These are phyloP conservation scores for Dynastes grantii DNA, from an alignment of 2,888 invertebrate species.

Conservation along the genomic window DNA sequence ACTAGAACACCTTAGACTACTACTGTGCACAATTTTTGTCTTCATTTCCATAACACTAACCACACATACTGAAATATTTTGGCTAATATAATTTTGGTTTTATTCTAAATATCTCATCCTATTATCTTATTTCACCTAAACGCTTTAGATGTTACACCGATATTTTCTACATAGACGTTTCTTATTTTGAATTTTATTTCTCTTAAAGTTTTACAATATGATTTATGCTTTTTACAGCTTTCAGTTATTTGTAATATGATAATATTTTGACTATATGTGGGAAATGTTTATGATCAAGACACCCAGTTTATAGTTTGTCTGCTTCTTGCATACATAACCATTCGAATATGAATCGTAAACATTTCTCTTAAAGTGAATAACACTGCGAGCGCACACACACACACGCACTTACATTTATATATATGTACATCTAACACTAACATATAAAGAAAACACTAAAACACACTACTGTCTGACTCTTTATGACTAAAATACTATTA, in stretches of 20 bases:
- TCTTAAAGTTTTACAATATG: conserved; percentile 5
- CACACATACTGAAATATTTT: conserved; percentile 44
- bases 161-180: conserved; percentile 19
- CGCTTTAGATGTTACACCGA: conserved; percentile 41
- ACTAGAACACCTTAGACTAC: conserved; percentile 40
- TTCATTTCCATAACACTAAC: conserved; percentile 37
- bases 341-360: conserved; percentile 4
- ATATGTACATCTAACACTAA: not conserved
- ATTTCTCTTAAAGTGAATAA: conserved; percentile 24
- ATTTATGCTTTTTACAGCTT: conserved; percentile 18
- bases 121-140: conserved; percentile 9
- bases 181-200: conserved; percentile 17
- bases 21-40: conserved; percentile 11
- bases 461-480: conserved; percentile 42
- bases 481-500: conserved; percentile 7
- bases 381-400: conserved; percentile 28
- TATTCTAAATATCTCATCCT: conserved; percentile 23
- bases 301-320: too few species aligned
- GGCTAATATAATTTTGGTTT: conserved; percentile 13
- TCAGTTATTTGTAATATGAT: conserved; percentile 1
- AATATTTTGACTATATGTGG: not conserved
- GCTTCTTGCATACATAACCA: too few species aligned
- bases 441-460: conserved; percentile 24
- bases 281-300: conserved; percentile 23
- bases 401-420: conserved; percentile 19